Evolutionary conservation across 2,113 vertebrate species (phyloP), one percentile per base, ranked within the genome.

Genomic region (Phrynosoma platyrhinos): DNA sequence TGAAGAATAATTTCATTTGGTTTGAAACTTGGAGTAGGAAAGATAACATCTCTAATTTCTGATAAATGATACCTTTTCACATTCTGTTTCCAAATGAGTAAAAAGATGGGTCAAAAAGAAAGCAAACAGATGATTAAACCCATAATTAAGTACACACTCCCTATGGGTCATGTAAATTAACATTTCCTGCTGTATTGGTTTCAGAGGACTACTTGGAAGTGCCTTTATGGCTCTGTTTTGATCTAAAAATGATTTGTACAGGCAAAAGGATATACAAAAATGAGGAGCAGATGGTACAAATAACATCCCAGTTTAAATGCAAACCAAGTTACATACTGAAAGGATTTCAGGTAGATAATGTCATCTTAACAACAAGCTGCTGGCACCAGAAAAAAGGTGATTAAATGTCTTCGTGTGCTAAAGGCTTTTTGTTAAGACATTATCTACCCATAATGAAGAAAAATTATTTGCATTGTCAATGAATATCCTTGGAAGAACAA

Each of bases 251-350:
- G 53, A 75, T 74, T 84, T 40, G 32, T 84, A 10, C 53, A 40
- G 21, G 69, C 30, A 84, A 36, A 77, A 25, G 6, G 16, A 69
- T 27, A 47, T 14, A 30, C 68, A 27, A 42, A 82, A 79, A 55
- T 30, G 62, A 82, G 64, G 53, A 75, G 30, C 53, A 58, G 52
- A 52, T 58, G 53, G 71, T 36, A 76, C n/a, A 32, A 62, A 84
- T 84, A 62, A 84, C 71, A 84, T 36, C n/a, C 58, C n/a, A 4
- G 71, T 84, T 84, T 84, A 84, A 84, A 75, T 84, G 52, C 53
- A 84, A 84, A 16, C 83, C 32, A 16, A 53, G 71, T 58, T 62
- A 75, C 58, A 36, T 74, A 62, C 13, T 30, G 40, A 23, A 62
- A 62, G 36, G 53, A 58, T n/a, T 84, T 75, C 71, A 75, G 71